Evolutionary conservation across 2,888 invertebrate genomes (phyloP), one percentile per base, ranked within the genome.

Genomic region (Nomada ruficornis): DNA sequence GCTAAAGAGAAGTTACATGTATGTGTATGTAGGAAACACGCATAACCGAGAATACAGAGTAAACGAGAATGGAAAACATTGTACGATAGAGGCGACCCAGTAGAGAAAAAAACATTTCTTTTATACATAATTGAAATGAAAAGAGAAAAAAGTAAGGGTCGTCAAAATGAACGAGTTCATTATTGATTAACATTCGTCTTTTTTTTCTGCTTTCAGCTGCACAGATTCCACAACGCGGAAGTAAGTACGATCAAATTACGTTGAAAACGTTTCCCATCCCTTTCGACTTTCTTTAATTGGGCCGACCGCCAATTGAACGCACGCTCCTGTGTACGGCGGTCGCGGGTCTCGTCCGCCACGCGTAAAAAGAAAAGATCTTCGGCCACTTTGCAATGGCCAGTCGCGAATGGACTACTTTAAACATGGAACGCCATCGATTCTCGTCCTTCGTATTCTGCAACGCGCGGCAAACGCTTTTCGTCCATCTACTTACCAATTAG

Each of bases 201-300:
- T 92, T 93, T 94, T 94, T 94, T 95, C 94, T 95, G 95, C 95
- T 95, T 97, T 91, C 96, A 97, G 97, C 97, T 96, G 97, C 97
- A 94, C 97, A 97, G 96, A 97, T 97, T 94, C 97, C 97, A 94
- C 97, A 97, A 95, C 96, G 97, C 96, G 97, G 96, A 96, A 97
- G 97, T 97, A 95, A 97, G 97, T 97, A 96, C 94, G 75, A 83
- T 82, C 70, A 72, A 81, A 83, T 86, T 86, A 81, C 75, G 52
- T 86, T 68, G 60, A 60, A 72, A 77, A 75, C 42, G n/a, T 54
- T 60, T 55, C 70, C 55, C n/a, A 2, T 50, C n/a, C 11, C 2
- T 63, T 50, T 47, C 62, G 44, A 7, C 36, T 36, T 36, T 7
- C 67, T 72, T 65, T 68, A 72, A 77, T 71, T 62, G 71, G 42